phyloP scores from a whole-genome alignment of 2,888 invertebrate species.

The Gastracanthus pulcherrimus region DNA sequence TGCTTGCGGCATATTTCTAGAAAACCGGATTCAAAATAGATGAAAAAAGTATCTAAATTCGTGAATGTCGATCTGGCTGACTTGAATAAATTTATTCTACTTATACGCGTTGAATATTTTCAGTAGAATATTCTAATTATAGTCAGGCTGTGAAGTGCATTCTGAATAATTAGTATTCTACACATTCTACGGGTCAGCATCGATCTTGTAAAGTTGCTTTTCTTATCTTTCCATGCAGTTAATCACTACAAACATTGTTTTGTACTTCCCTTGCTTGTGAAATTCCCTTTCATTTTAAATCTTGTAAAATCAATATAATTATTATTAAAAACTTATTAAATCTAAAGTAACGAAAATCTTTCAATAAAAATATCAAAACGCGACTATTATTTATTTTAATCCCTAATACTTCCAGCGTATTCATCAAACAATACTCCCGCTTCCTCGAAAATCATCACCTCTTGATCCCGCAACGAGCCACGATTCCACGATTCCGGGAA shows the following conservation, averaged over 20 bases:
- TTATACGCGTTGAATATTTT: neutral
- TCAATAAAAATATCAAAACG: no score
- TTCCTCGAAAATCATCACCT: no score
- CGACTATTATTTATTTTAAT: no score
- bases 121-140: slow-evolving; percentile 35
- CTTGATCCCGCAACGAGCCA: no score
- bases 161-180: neutral
- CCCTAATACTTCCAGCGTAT: no score
- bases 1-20: neutral
- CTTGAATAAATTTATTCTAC: neutral
- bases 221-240: neutral
- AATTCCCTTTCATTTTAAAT: no score
- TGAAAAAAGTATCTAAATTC: neutral
- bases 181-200: neutral
- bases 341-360: no score
- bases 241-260: neutral
- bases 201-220: neutral
- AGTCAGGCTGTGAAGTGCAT: neutral
- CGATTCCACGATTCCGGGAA: no score
- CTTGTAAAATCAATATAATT: no score
- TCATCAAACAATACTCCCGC: no score
- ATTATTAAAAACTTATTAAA: no score
- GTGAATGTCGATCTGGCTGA: neutral
- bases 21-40: neutral
- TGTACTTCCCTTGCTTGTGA: no score